Conservation (phyloP, 2,888 invertebrate genomes). For the Azorinus chamasolen region DNA sequence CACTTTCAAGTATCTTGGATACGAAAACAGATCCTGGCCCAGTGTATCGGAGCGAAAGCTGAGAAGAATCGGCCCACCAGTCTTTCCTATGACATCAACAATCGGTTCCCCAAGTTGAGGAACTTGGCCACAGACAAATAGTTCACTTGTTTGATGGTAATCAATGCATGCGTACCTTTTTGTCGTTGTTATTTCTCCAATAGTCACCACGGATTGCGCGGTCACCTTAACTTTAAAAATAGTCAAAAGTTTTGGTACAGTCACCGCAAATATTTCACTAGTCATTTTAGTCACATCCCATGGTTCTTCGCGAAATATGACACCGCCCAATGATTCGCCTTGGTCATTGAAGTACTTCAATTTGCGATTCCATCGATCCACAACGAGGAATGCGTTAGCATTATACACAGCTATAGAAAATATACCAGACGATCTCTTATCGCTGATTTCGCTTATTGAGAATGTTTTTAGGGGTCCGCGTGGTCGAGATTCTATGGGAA, state of each 20-base stretch:
- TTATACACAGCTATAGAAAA: slow-evolving; percentile 44
- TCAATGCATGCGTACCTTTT: slow-evolving; percentile 54
- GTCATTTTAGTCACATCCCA: slow-evolving; percentile 58
- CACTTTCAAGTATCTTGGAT: slow-evolving; percentile 66
- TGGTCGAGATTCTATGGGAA: not conserved
- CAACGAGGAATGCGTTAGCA: slow-evolving; percentile 41
- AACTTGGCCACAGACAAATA: slow-evolving; percentile 66
- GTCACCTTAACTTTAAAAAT: slow-evolving; percentile 52
- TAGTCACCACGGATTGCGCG: slow-evolving; percentile 33
- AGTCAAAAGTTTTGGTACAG: slow-evolving; percentile 55
- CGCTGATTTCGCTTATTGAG: slow-evolving; percentile 44
- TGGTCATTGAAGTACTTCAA: slow-evolving; percentile 53
- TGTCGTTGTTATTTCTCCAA: slow-evolving; percentile 38
- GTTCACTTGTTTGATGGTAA: slow-evolving; percentile 32
- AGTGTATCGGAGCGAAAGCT: slow-evolving; percentile 36
- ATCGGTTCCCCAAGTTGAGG: slow-evolving; percentile 66
- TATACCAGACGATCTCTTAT: slow-evolving; percentile 49
- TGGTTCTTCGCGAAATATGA: slow-evolving; percentile 60
- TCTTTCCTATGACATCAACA: slow-evolving; percentile 56
- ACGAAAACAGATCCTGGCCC: slow-evolving; percentile 50
- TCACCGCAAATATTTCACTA: slow-evolving; percentile 47
- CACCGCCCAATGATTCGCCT: slow-evolving; percentile 52
- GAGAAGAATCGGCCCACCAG: slow-evolving; percentile 51
- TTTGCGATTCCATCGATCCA: slow-evolving; percentile 63
- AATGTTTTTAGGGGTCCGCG: slow-evolving; percentile 41